Evolutionary conservation across 2,113 vertebrate genomes (phyloP).

Genomic region (Dermatemys mawii): DNA sequence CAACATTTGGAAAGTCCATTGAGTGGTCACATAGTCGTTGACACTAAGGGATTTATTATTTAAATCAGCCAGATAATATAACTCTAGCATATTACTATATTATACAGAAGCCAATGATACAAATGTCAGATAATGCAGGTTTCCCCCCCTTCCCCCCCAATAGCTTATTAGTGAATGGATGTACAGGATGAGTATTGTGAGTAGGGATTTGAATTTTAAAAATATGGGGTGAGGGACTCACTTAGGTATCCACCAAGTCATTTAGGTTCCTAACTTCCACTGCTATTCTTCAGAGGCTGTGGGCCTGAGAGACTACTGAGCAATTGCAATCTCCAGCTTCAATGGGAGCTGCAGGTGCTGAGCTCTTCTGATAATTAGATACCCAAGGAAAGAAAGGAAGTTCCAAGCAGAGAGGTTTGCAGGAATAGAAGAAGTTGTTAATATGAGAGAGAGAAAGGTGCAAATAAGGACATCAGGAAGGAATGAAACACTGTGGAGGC

Average conservation of each 20-base stretch:
- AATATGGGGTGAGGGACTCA: background rate
- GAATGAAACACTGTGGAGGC: background rate
- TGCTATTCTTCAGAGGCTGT: background rate
- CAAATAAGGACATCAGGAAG: background rate
- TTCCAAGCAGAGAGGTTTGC: background rate
- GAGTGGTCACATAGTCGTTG: background rate
- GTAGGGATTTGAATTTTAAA: background rate
- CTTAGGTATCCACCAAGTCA: too few relatives aligned
- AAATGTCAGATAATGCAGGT: background rate
- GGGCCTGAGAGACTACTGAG: background rate
- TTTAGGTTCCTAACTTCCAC: too few relatives aligned
- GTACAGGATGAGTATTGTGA: background rate
- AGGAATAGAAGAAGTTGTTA: background rate
- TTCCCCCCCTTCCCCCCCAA: background rate
- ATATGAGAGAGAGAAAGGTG: background rate
- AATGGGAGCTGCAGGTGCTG: background rate
- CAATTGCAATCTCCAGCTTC: background rate
- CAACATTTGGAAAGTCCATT: too few relatives aligned
- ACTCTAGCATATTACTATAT: background rate
- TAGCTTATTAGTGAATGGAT: background rate
- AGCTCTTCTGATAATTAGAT: background rate
- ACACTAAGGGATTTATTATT: background rate
- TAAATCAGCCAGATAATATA: background rate
- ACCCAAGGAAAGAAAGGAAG: background rate
- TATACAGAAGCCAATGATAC: background rate